Percentiles rank a stretch among this genome's conserved stretches.
These are phyloP conservation scores for Fabriciana adippe DNA, from an alignment of 2,888 invertebrate genomes.

Conservation along the genomic window DNA sequence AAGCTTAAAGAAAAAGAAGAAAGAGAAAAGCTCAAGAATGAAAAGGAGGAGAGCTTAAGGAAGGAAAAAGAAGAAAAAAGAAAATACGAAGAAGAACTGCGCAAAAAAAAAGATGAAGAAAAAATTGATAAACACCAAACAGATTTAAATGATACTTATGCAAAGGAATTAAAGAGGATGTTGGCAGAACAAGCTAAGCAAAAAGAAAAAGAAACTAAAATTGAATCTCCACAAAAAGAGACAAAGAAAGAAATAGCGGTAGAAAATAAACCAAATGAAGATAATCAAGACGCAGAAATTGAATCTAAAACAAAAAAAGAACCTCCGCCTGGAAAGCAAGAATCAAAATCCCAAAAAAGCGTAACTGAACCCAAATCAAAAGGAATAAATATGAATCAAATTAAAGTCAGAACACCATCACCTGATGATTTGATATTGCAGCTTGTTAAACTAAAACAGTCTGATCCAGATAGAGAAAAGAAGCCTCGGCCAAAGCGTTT, in stretches of 20 bases:
- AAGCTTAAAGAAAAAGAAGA: constrained; percentile 25
- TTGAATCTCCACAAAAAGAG: constrained; percentile 27
- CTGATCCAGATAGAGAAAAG: constrained; percentile 24
- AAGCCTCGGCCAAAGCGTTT: constrained; percentile 29
- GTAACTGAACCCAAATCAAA: constrained; percentile 38
- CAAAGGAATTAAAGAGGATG: constrained; percentile 16
- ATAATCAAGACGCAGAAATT: constrained; percentile 31
- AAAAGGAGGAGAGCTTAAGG: constrained; percentile 24
- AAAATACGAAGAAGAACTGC: neutral
- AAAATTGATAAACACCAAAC: constrained; percentile 32
- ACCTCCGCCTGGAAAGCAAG: constrained; percentile 23
- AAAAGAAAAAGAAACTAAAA: constrained; percentile 32
- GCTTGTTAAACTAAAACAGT: constrained; percentile 51
- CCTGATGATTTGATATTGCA: constrained; percentile 49
- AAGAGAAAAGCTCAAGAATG: constrained; percentile 30
- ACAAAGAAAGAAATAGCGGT: constrained; percentile 25
- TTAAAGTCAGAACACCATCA: constrained; percentile 46
- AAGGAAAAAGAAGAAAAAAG: constrained; percentile 24
- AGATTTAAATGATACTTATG: constrained; percentile 12
- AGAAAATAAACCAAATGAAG: constrained; percentile 27
- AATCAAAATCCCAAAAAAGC: constrained; percentile 31
- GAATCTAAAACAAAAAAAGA: constrained; percentile 32
- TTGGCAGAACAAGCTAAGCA: constrained; percentile 28
- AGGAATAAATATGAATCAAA: constrained; percentile 46
- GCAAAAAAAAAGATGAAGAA: constrained; percentile 26